Evolutionary conservation across 1,140 invertebrate species (phyloP).

Genomic region (Argopecten irradians): DNA sequence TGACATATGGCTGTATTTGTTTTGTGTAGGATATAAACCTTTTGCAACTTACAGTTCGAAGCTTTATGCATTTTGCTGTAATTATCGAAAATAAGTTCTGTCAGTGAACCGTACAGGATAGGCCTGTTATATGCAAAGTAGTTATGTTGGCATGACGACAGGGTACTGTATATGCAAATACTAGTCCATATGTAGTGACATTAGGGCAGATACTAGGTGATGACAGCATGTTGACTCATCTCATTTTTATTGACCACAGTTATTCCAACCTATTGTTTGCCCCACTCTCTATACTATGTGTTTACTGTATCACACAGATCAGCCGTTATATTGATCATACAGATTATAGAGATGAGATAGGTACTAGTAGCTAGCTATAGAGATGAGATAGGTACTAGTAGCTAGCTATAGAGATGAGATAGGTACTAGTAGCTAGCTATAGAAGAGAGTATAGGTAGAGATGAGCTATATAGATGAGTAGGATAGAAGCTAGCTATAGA

Average conservation of each 20-base stretch:
- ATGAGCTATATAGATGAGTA: no score
- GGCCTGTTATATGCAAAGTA: not conserved
- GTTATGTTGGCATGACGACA: not conserved
- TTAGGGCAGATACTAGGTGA: not conserved
- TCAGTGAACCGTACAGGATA: not conserved
- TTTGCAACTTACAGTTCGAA: not conserved
- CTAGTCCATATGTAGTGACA: not conserved
- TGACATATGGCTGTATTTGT: not conserved
- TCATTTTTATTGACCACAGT: not conserved
- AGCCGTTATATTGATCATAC: no score
- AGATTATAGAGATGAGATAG: no score
- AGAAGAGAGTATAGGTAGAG: no score
- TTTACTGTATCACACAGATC: no score
- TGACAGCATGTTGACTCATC: not conserved
- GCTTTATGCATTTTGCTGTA: not conserved
- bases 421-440: no score
- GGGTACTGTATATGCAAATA: constrained; percentile 2
- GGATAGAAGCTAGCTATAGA: no score
- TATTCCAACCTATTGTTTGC: constrained; percentile 13
- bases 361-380: no score
- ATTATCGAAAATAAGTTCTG: not conserved
- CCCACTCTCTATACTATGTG: no score
- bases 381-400: no score
- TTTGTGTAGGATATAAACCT: not conserved
- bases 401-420: no score